Conservation (phyloP, 2,888 invertebrate genomes). For the Agapostemon virescens region DNA sequence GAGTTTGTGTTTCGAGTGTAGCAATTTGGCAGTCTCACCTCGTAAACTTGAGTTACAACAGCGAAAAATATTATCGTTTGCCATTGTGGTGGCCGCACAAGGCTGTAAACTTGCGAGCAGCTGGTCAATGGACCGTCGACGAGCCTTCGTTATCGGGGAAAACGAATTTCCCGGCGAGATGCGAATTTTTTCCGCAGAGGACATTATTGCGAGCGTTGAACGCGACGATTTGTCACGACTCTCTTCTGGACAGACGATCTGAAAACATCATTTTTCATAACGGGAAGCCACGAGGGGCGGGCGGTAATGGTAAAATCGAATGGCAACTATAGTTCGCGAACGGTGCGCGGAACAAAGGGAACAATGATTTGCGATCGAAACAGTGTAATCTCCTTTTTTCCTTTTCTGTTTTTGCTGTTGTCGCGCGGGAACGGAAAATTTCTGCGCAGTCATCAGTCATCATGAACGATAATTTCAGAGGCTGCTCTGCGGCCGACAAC, state of each 20-base stretch:
- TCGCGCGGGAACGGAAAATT: background rate
- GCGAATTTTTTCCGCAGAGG: conserved; percentile 24
- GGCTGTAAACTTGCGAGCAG: background rate
- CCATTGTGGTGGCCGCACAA: background rate
- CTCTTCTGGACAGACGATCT: conserved; percentile 48
- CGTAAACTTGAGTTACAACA: background rate
- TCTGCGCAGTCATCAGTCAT: background rate
- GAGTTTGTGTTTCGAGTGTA: background rate
- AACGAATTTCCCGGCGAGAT: background rate
- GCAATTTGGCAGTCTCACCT: background rate
- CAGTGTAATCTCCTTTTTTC: background rate
- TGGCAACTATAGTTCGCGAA: background rate
- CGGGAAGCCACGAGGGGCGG: background rate
- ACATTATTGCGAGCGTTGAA: conserved; percentile 54
- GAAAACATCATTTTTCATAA: conserved; percentile 55
- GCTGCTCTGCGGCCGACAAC: background rate
- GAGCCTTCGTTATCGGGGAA: background rate
- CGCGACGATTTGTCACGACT: conserved; percentile 65
- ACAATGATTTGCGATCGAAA: background rate
- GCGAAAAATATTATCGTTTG: background rate
- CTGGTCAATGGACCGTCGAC: background rate
- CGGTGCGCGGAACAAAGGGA: background rate
- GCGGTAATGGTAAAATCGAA: conserved; percentile 61
- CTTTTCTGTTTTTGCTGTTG: background rate
- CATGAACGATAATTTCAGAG: background rate